phyloP scores from a whole-genome alignment of 2,888 invertebrate genomes.

The Caenorhabditis sinica region DNA sequence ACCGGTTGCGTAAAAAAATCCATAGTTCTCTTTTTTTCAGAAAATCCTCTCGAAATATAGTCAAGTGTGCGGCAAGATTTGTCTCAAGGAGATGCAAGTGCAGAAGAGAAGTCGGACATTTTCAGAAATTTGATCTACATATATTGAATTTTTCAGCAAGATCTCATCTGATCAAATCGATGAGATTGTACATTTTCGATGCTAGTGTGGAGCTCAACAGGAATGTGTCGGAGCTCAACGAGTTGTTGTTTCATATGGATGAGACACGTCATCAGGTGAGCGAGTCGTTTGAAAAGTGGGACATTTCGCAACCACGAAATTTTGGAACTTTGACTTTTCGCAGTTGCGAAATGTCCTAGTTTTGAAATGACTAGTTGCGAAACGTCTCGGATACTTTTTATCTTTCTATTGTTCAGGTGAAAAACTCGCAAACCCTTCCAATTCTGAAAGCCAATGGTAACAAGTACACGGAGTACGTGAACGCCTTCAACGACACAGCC shows the following conservation, averaged over 20 bases:
- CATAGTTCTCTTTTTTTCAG: slow-evolving; percentile 8
- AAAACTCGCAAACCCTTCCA: slow-evolving; percentile 36
- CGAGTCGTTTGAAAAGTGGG: neutral
- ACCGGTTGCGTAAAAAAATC: too few relatives aligned
- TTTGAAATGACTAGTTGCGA: too few relatives aligned
- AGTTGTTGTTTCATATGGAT: slow-evolving; percentile 41
- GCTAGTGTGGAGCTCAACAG: slow-evolving; percentile 44
- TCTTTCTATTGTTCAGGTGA: slow-evolving; percentile 33
- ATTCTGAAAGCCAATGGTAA: slow-evolving; percentile 39
- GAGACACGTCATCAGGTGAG: slow-evolving; percentile 36
- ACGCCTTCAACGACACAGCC: slow-evolving; percentile 47
- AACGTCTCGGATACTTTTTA: slow-evolving; percentile 3
- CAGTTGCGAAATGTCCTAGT: too few relatives aligned
- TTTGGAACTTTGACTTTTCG: too few relatives aligned
- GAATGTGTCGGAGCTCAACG: slow-evolving; percentile 4
- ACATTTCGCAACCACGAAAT: too few relatives aligned
- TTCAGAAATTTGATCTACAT: neutral
- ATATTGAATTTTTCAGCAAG: slow-evolving; percentile 36
- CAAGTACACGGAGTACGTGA: slow-evolving; percentile 40
- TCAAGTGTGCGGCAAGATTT: slow-evolving; percentile 50
- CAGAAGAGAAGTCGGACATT: slow-evolving; percentile 46
- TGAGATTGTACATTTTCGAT: slow-evolving; percentile 36
- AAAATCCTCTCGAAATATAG: slow-evolving; percentile 46
- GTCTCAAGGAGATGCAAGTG: slow-evolving; percentile 26
- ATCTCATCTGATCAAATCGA: slow-evolving; percentile 41